Conservation (phyloP, 2,113 vertebrate genomes). For the Proteles cristata region DNA sequence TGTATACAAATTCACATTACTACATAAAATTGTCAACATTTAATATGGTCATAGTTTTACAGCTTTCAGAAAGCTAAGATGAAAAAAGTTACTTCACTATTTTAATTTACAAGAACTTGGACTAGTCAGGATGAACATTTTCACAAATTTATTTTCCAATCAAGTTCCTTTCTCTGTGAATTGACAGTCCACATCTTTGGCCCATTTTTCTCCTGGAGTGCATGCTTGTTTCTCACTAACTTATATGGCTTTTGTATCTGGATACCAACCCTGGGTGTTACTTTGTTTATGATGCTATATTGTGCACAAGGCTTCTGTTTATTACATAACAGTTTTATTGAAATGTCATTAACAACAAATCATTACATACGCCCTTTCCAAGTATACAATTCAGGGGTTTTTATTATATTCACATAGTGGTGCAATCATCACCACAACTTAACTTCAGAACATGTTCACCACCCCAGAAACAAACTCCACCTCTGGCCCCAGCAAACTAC, state of each 20-base stretch:
- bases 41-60: background rate
- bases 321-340: background rate
- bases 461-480: background rate
- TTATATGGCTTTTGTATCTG: background rate
- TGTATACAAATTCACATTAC: background rate
- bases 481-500: background rate
- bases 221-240: background rate
- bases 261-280: background rate
- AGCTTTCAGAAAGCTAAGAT: background rate
- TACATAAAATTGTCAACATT: background rate
- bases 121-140: background rate
- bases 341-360: background rate
- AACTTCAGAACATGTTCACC: background rate
- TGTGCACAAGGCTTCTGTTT: background rate
- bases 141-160: background rate
- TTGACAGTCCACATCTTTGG: background rate
- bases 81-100: background rate
- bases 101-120: background rate
- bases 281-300: background rate
- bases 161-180: background rate
- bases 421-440: background rate
- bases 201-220: background rate
- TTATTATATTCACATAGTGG: background rate
- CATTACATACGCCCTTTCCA: background rate
- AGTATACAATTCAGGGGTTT: background rate